phyloP scores from a whole-genome alignment of 2,797 vertebrate species.

The Delichon dasypus region DNA sequence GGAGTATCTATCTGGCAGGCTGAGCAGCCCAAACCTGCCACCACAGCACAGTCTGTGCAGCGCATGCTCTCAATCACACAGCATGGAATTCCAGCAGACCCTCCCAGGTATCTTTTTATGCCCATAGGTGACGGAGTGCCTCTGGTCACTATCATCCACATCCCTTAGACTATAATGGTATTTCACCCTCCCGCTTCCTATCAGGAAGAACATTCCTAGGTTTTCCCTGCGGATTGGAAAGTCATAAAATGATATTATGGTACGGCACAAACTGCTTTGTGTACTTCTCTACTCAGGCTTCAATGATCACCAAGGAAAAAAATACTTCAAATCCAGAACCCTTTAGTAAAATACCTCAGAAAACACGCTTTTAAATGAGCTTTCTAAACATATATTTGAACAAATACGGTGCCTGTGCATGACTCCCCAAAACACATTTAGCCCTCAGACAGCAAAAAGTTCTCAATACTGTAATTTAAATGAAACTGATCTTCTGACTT shows the following conservation, averaged over 20 bases:
- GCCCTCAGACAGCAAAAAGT: neutral
- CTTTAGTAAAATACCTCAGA: neutral
- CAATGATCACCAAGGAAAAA: neutral
- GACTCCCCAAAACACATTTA: neutral
- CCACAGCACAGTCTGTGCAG: neutral
- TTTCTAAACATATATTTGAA: neutral
- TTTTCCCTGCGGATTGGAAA: neutral
- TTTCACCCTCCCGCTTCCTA: neutral
- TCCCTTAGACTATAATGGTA: rapidly evolving
- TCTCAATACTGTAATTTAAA: neutral
- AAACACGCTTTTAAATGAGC: neutral
- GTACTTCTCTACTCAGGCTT: neutral
- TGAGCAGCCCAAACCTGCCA: neutral
- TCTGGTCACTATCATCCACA: neutral
- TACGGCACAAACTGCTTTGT: neutral
- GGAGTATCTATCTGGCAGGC: neutral
- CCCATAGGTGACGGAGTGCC: neutral
- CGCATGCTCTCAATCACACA: too few relatives aligned
- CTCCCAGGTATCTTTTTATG: neutral
- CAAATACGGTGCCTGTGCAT: neutral
- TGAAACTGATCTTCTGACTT: neutral
- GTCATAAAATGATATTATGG: neutral
- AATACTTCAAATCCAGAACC: neutral
- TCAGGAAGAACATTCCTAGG: neutral
- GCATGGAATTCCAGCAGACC: neutral